Base-by-base conservation (phyloP, 2,113 vertebrate genomes). In the Solea senegalensis region DNA sequence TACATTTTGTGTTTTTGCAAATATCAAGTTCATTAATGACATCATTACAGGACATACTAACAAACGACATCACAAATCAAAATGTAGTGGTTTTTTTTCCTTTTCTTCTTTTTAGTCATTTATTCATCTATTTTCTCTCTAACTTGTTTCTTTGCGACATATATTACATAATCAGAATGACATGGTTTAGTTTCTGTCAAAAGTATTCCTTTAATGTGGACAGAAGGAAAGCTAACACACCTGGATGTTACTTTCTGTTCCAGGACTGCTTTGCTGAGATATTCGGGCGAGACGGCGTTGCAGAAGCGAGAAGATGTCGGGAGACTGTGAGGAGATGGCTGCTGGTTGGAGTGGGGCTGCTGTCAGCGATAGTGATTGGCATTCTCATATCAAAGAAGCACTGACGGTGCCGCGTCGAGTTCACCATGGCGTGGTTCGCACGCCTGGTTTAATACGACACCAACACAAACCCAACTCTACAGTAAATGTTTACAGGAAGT, bases 401-500 rank as follows among this genome's bases (percentile, higher is more conserved):
- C 8, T 90, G 81, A 86, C 69, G 28, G 12, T 13, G 65, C 66
- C 49, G 27, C 65, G 9, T 71, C 56, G 28, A 3, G 7, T 43
- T 45, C 27, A 9, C 46, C 43, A 4, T 0, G 12, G 60, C 66
- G 61, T n/a, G n/a, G n/a, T n/a, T n/a, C n/a, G n/a, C 51, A 8
- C 44, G 55, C 2, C 44, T 9, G 44, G 46, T 11, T 43, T 74
- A 73, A 76, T 55, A 76, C 62, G 77, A 68, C 41, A 61, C 69
- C 76, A 48, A 78, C 44, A 54, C 60, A 69, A 73, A 50, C 15
- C 44, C 48, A 79, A 60, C 26, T 48, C 44, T 76, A 63, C 54
- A 50, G 72, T 82, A 78, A 27, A 86, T 90, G 88, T 92, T 92
- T 92, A 92, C 90, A 87, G 74, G 78, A 77, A 76, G 74, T 78